A percentile compares a stretch with the other conserved stretches of the same genome.
phyloP scores from a whole-genome alignment of 2,113 vertebrate genomes.

The Blennius ocellaris region DNA sequence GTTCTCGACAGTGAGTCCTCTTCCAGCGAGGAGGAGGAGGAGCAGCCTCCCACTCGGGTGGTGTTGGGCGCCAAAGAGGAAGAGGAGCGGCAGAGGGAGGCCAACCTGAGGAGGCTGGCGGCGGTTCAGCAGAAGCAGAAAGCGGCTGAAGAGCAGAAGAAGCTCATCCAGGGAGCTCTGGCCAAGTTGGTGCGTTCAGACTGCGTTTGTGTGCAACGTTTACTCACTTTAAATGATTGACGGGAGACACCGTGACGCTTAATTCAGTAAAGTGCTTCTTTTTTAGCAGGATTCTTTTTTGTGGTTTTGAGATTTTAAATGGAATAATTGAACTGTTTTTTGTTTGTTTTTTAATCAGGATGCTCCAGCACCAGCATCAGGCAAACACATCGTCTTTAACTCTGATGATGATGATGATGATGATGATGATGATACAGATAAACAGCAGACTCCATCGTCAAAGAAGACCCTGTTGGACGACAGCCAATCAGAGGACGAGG shows the following conservation, averaged over 20 bases:
- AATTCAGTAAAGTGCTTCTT: too few relatives aligned
- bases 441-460: background rate
- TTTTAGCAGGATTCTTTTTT: too few relatives aligned
- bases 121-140: conserved; percentile 88
- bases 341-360: conserved; percentile 79
- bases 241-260: too few relatives aligned
- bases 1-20: conserved; percentile 21
- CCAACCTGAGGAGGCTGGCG: conserved; percentile 90
- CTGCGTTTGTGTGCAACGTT: background rate
- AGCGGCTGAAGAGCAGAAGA: conserved; percentile 86
- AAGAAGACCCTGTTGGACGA: conserved; percentile 57
- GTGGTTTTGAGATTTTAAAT: too few relatives aligned
- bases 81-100: conserved; percentile 82
- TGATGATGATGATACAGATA: conserved; percentile 24
- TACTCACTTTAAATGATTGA: too few relatives aligned
- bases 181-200: conserved; percentile 84
- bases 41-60: background rate
- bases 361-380: conserved; percentile 63
- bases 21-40: conserved; percentile 35
- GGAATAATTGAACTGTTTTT: too few relatives aligned
- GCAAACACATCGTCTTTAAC: conserved; percentile 89
- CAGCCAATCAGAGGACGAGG: conserved; percentile 56
- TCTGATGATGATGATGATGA: conserved; percentile 84
- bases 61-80: conserved; percentile 59
- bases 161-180: conserved; percentile 89